Percentiles rank a stretch among this genome's conserved stretches.
phyloP scores from a whole-genome alignment of 1,140 invertebrate genomes.

The Tyrophagus putrescentiae region DNA sequence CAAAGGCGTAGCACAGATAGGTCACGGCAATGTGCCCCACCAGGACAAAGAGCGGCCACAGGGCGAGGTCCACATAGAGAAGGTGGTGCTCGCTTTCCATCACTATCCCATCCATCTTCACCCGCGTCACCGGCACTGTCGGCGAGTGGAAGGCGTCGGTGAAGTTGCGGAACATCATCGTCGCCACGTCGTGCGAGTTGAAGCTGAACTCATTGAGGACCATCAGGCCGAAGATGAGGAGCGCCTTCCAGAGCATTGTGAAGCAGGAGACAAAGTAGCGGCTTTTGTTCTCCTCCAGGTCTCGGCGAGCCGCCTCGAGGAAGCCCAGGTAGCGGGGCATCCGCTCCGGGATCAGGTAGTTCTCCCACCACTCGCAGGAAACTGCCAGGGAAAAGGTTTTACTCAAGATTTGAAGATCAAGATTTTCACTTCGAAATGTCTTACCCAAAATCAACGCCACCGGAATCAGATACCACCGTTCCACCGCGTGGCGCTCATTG shows the following conservation, averaged over 20 bases:
- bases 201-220: slow-evolving; percentile 49
- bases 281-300: slow-evolving; percentile 53
- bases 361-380: slow-evolving; percentile 91
- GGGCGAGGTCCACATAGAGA: not conserved
- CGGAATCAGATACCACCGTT: slow-evolving; percentile 41
- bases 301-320: slow-evolving; percentile 59
- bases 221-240: slow-evolving; percentile 57
- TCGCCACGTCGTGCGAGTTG: slow-evolving; percentile 47
- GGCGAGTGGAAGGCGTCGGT: not conserved
- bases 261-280: slow-evolving; percentile 75
- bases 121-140: not conserved
- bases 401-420: slow-evolving; percentile 46
- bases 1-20: slow-evolving; percentile 74
- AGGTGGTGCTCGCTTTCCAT: slow-evolving; percentile 3
- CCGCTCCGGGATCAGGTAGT: slow-evolving; percentile 54
- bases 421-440: not conserved
- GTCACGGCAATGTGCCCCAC: slow-evolving; percentile 62
- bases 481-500: slow-evolving; percentile 48
- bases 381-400: slow-evolving; percentile 63
- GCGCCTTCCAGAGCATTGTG: slow-evolving; percentile 69
- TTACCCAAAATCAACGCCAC: slow-evolving; percentile 56
- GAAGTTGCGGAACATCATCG: not conserved
- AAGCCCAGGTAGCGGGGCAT: slow-evolving; percentile 45
- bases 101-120: slow-evolving; percentile 15
- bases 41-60: slow-evolving; percentile 36